Percentiles rank a stretch among this genome's conserved stretches.
phyloP scores from a whole-genome alignment of 2,888 invertebrate species.

The Idaea straminata region DNA sequence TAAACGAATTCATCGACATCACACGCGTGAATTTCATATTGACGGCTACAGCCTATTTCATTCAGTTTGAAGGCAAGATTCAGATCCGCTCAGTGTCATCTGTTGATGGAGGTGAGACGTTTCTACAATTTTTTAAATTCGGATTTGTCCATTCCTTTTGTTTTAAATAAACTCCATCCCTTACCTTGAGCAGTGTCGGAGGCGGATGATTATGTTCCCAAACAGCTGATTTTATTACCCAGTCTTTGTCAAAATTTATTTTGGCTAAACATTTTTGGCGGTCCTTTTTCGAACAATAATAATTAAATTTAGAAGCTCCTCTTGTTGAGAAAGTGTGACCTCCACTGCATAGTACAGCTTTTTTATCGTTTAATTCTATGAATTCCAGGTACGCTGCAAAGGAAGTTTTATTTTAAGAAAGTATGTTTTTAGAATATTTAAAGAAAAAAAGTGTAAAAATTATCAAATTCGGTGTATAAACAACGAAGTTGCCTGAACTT shows the following conservation, averaged over 20 bases:
- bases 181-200: conserved; percentile 7
- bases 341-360: neutral
- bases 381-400: neutral
- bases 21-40: too few species aligned
- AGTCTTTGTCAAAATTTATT: conserved; percentile 20
- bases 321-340: neutral
- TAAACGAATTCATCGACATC: too few species aligned
- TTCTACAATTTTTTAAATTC: too few species aligned
- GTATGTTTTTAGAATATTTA: too few species aligned
- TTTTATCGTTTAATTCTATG: neutral
- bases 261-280: conserved; percentile 27
- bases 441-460: too few species aligned
- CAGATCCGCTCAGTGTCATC: too few species aligned
- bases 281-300: conserved; percentile 26
- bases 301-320: conserved; percentile 8
- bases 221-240: conserved; percentile 7
- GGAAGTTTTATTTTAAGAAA: neutral
- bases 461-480: too few species aligned
- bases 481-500: too few species aligned
- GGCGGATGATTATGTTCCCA: conserved; percentile 21
- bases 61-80: too few species aligned
- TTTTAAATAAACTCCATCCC: conserved; percentile 6
- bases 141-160: neutral
- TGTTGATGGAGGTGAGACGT: too few species aligned
- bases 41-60: too few species aligned